Evolutionary conservation across 1,140 invertebrate genomes (phyloP).

Genomic region (Anadara kagoshimensis): DNA sequence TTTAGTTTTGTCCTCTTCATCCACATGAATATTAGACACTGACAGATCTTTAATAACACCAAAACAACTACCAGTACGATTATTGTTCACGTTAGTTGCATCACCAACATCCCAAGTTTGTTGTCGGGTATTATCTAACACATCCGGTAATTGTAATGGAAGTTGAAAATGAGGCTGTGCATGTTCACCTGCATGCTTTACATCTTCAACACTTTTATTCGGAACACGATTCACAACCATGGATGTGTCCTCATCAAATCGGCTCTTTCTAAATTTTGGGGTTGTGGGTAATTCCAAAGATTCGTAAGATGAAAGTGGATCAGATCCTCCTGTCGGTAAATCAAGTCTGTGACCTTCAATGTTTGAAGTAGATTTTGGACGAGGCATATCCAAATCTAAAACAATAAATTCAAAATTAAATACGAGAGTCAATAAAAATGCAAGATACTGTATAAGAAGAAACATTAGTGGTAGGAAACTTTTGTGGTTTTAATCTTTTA

Average conservation of each 20-base stretch:
- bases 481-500: too few species aligned
- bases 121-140: not conserved
- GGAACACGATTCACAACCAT: constrained; percentile 56
- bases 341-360: not conserved
- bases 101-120: not conserved
- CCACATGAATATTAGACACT: constrained; percentile 64
- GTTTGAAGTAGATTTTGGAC: not conserved
- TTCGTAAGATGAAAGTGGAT: not conserved
- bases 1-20: constrained; percentile 63
- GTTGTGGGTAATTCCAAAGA: constrained; percentile 5
- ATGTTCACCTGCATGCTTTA: constrained; percentile 41
- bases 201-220: constrained; percentile 63
- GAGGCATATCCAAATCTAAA: not conserved
- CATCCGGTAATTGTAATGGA: not conserved
- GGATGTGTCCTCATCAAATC: not conserved
- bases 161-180: not conserved
- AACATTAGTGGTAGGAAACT: too few species aligned
- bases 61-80: constrained; percentile 38
- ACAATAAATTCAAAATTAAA: not conserved
- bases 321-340: not conserved
- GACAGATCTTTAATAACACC: constrained; percentile 68
- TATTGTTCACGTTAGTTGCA: not conserved
- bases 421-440: too few species aligned
- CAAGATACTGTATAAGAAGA: too few species aligned
- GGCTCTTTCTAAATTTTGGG: not conserved